These are phyloP conservation scores for Taurulus bubalis DNA, from an alignment of 2,113 vertebrate genomes.

Conservation along the genomic window DNA sequence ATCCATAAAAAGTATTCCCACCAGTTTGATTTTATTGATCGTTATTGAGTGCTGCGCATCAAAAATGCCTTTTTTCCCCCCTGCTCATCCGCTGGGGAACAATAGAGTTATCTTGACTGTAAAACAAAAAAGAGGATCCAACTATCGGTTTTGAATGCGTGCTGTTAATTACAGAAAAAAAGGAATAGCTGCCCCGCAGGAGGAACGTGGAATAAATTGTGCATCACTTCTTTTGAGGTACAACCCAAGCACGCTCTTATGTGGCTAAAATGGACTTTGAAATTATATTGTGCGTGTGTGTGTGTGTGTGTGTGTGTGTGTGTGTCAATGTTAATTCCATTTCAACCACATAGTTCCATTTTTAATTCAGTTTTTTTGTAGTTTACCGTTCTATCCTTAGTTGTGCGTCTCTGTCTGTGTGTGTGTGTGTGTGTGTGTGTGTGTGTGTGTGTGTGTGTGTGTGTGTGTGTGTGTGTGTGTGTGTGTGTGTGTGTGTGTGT, in stretches of 20 bases:
- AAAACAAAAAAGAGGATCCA: constrained; percentile 29
- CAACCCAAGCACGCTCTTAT: not conserved
- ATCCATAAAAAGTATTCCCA: constrained; percentile 40
- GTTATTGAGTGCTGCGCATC: constrained; percentile 50
- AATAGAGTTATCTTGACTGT: constrained; percentile 28
- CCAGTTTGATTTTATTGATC: constrained; percentile 52
- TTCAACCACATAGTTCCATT: not conserved
- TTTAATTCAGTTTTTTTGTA: not conserved
- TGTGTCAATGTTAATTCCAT: not conserved
- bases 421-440: too few relatives aligned
- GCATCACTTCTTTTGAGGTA: constrained; percentile 15
- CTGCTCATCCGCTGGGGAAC: constrained; percentile 43
- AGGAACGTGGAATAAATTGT: constrained; percentile 30
- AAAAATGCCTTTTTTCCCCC: not conserved
- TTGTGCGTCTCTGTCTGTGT: not conserved
- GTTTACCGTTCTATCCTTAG: constrained; percentile 7
- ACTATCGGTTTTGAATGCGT: constrained; percentile 16
- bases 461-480: not conserved
- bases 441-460: constrained; percentile 9
- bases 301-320: not conserved
- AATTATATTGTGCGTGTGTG: not conserved
- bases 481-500: constrained; percentile 5
- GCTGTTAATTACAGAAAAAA: constrained; percentile 24
- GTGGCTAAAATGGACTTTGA: not conserved
- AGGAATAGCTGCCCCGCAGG: constrained; percentile 27